Percentiles rank a stretch among this genome's conserved stretches.
Conservation (phyloP, 53 echinoderm and acorn worm species). For the Antedon mediterranea region DNA sequence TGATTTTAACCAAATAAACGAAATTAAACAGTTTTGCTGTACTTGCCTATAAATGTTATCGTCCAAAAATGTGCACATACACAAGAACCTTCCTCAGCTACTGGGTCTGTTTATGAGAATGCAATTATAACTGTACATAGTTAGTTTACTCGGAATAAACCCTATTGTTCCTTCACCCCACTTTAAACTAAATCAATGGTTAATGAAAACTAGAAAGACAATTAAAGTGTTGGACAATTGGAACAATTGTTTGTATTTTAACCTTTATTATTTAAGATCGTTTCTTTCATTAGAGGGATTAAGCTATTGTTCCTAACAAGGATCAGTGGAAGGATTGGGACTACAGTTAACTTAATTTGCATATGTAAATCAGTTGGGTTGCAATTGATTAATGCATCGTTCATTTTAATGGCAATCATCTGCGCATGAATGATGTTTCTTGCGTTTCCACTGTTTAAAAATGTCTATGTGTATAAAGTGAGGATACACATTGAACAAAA, state of each 20-base stretch:
- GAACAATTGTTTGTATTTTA: too few relatives aligned
- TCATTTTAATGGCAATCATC: too few relatives aligned
- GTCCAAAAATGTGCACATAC: too few relatives aligned
- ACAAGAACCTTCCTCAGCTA: too few relatives aligned
- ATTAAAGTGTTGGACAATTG: neutral
- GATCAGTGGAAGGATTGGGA: neutral
- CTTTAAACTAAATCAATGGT: neutral
- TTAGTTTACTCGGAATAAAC: neutral
- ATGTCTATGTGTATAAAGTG: too few relatives aligned
- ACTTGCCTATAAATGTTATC: too few relatives aligned
- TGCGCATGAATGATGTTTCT: too few relatives aligned
- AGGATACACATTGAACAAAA: too few relatives aligned
- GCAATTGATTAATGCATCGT: too few relatives aligned
- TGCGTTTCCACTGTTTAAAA: too few relatives aligned
- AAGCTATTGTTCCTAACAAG: neutral
- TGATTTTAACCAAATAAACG: too few relatives aligned
- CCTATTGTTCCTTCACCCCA: neutral
- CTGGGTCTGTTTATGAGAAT: neutral
- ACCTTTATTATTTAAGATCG: neutral
- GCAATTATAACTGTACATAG: neutral
- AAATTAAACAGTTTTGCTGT: too few relatives aligned
- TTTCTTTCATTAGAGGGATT: neutral
- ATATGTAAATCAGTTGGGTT: neutral
- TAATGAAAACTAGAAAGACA: neutral
- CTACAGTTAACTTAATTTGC: neutral